Conservation (phyloP, 2,888 invertebrate species). For the Matsumyia berberina region DNA sequence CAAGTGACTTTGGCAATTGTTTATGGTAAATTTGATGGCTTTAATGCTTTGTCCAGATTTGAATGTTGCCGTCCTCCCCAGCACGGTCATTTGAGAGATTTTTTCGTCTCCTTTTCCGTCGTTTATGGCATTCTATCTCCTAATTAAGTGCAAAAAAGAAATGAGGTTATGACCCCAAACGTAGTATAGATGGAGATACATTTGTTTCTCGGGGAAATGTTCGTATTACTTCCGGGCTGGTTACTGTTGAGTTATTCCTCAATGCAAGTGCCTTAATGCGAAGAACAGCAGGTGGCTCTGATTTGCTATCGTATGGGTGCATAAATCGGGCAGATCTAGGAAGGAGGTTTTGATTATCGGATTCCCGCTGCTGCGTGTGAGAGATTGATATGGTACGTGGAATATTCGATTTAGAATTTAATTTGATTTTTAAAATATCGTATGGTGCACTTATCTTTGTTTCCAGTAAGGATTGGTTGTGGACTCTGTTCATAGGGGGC, state of each 20-base stretch:
- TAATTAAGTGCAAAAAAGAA: constrained; percentile 73
- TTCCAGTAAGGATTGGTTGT: not conserved
- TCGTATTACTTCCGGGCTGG: constrained; percentile 61
- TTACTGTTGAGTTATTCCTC: constrained; percentile 34
- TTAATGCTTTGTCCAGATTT: constrained; percentile 73
- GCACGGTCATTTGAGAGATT: no score
- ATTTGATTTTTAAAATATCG: constrained; percentile 68
- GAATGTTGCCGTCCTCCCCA: constrained; percentile 35
- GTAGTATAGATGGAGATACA: constrained; percentile 43
- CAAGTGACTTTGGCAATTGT: constrained; percentile 74
- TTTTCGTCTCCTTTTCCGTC: not conserved
- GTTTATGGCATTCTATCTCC: constrained; percentile 57
- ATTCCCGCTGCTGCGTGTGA: constrained; percentile 39
- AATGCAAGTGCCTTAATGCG: constrained; percentile 39
- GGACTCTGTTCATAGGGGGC: no score
- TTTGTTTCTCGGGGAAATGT: constrained; percentile 23
- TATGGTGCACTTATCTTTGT: not conserved
- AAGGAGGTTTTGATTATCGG: constrained; percentile 23
- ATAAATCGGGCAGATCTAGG: constrained; percentile 32
- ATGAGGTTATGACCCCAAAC: constrained; percentile 66
- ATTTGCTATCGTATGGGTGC: constrained; percentile 9
- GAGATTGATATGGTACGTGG: constrained; percentile 37
- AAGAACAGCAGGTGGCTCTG: constrained; percentile 63
- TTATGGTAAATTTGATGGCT: constrained; percentile 76
- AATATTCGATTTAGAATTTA: constrained; percentile 68